Evolutionary conservation across 2,113 vertebrate genomes (phyloP).

Genomic region (Crotophaga sulcirostris): DNA sequence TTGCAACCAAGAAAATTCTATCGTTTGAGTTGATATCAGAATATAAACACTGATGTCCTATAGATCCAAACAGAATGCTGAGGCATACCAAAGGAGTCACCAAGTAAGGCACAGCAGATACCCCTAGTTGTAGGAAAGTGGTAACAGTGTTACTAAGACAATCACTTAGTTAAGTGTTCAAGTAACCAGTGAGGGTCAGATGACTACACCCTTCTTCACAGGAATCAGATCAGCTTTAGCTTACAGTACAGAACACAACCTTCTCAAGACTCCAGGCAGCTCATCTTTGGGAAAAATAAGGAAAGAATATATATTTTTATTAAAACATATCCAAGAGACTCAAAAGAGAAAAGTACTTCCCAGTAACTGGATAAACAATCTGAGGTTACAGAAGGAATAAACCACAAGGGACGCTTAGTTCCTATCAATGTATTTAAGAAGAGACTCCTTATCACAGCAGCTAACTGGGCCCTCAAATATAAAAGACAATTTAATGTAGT

Average conservation of each 20-base stretch:
- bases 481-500: background rate
- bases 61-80: background rate
- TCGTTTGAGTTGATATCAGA: background rate
- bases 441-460: background rate
- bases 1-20: background rate
- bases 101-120: background rate
- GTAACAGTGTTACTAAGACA: background rate
- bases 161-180: background rate
- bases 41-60: background rate
- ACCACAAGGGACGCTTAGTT: background rate
- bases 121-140: background rate
- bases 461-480: background rate
- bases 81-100: background rate
- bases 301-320: background rate
- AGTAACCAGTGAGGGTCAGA: background rate
- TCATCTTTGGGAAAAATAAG: background rate
- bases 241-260: background rate
- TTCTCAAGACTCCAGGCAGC: background rate
- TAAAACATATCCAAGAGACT: background rate
- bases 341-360: background rate
- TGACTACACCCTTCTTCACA: fast-evolving
- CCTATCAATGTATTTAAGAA: background rate
- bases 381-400: background rate
- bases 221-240: background rate
- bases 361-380: background rate